Evolutionary conservation across 2,888 invertebrate species (phyloP).

Genomic region (Stenolophus ochropezus): DNA sequence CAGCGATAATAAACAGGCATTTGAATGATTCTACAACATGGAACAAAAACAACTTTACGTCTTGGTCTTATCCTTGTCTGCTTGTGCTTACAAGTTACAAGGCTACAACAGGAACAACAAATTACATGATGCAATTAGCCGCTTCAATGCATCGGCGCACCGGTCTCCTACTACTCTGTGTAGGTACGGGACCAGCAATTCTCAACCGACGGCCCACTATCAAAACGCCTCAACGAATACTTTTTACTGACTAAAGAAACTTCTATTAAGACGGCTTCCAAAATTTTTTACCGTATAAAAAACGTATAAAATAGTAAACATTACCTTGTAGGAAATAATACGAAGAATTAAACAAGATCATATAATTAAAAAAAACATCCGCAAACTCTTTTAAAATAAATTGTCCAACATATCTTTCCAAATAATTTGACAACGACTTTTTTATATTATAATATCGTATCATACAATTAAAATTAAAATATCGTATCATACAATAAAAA

Average conservation of each 20-base stretch:
- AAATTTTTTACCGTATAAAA: no score
- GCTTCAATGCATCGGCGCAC: conserved; percentile 13
- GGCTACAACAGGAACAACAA: conserved; percentile 11
- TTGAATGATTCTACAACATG: conserved; percentile 10
- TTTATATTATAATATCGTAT: no score
- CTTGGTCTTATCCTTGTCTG: conserved; percentile 8
- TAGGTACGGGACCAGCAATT: neutral
- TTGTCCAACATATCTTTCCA: no score
- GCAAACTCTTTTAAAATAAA: no score
- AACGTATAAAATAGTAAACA: no score
- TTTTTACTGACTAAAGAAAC: neutral
- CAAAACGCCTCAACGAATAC: neutral
- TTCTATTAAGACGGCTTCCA: no score
- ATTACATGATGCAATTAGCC: conserved; percentile 21
- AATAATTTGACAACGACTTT: no score
- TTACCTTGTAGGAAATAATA: no score
- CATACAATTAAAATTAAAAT: no score
- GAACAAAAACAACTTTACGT: conserved; percentile 1
- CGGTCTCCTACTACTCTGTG: neutral
- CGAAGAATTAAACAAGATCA: no score
- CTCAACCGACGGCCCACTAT: neutral
- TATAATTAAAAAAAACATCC: no score
- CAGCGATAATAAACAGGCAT: neutral
- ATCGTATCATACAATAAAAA: no score
- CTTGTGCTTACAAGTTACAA: conserved; percentile 23